A percentile compares a stretch with the other conserved stretches of the same genome.
Evolutionary conservation across 2,113 vertebrate species (phyloP).

Genomic region (Neodon shergylaensis): DNA sequence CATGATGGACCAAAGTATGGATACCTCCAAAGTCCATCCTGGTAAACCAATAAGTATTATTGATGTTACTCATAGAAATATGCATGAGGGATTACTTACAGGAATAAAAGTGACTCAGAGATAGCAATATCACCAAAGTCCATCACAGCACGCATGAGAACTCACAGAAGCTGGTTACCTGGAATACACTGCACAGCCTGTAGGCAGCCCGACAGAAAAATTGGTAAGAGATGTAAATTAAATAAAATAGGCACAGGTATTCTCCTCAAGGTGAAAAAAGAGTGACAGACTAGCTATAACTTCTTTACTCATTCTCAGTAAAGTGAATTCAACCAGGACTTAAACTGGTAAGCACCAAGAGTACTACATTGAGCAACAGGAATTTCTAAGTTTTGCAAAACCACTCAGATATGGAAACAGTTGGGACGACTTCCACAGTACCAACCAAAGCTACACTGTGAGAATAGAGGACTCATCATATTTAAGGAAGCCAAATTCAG

Average conservation of each 20-base stretch:
- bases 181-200: neutral
- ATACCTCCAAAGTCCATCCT: neutral
- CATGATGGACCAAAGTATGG: neutral
- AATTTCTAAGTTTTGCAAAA: slow-evolving; percentile 17
- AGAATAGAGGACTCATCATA: neutral
- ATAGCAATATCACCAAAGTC: neutral
- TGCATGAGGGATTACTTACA: neutral
- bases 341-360: neutral
- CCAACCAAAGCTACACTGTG: neutral
- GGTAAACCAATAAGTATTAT: neutral
- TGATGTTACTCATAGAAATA: neutral
- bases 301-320: neutral
- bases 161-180: neutral
- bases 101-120: neutral
- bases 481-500: neutral
- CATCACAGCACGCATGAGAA: neutral
- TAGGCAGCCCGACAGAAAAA: neutral
- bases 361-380: neutral
- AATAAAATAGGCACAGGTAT: neutral
- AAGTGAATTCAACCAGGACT: neutral
- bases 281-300: neutral
- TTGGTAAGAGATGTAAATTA: neutral
- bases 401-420: neutral
- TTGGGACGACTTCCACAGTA: neutral
- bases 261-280: neutral